phyloP scores from a whole-genome alignment of 2,797 vertebrate genomes.

The Protonibea diacanthus region DNA sequence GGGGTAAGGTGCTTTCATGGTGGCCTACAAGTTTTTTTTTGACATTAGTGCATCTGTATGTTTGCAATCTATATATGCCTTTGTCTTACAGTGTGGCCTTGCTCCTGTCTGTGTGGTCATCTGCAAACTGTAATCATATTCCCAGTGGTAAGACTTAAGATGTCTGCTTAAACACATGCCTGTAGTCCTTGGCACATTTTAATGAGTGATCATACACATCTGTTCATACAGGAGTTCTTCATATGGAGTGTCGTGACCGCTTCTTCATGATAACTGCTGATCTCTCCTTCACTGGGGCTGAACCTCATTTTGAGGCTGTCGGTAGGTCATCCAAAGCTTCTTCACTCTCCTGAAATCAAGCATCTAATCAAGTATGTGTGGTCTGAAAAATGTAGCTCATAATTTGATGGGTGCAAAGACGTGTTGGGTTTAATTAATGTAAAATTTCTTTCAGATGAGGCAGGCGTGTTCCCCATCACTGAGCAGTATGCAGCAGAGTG shows the following conservation, averaged over 20 bases:
- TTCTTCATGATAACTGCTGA: conserved; percentile 71
- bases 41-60: too few species aligned
- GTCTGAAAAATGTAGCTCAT: neutral
- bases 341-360: neutral
- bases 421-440: neutral
- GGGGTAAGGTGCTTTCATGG: neutral
- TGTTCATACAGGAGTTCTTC: conserved; percentile 52
- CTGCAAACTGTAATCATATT: neutral
- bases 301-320: conserved; percentile 73
- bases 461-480: conserved; percentile 59
- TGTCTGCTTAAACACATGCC: accelerated
- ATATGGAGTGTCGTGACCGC: conserved; percentile 74
- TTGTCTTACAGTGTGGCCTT: conserved; percentile 55
- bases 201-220: accelerated
- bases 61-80: neutral
- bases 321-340: conserved; percentile 52
- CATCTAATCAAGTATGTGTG: neutral
- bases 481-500: conserved; percentile 68
- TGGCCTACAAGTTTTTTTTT: accelerated
- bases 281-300: conserved; percentile 52
- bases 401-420: neutral
- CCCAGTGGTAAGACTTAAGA: conserved; percentile 48
- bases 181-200: neutral
- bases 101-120: conserved; percentile 41
- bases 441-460: conserved; percentile 40